Evolutionary conservation across 2,797 vertebrate species (phyloP), one percentile per base, ranked within the genome.

Genomic region (Myotis daubentonii): DNA sequence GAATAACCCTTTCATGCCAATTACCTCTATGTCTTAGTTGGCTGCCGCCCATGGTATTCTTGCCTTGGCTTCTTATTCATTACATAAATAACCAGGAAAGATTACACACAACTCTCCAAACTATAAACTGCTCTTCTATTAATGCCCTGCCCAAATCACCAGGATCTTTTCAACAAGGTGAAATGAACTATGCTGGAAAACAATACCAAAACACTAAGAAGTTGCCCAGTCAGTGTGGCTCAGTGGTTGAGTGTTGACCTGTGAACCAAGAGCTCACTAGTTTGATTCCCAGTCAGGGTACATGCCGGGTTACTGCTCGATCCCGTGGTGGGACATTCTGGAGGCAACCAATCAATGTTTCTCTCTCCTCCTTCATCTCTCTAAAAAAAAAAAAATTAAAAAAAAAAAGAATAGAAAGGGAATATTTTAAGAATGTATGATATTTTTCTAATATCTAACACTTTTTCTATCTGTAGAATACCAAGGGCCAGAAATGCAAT

Each of bases 401-500:
- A 23, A 22, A 19, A 53, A 55, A 55, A 80, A 53, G 22, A 82
- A 47, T 6, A 81, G 11, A 74, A 51, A 6, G 2, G 49, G 4
- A 70, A 38, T 49, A 72, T 20, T 82, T 82, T 83, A 38, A 93
- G 81, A 76, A 7, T 30, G 53, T 22, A 2, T 6, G 8, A 10
- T 19, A 66, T 38, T 91, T 91, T 87, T 51, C 55, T 83, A 86
- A 9, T 22, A 82, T 62, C 33, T 74, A 88, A n/a, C 75, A 90
- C 36, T 12, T 87, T 89, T 93, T 82, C 28, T 92, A 84, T 62
- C 85, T 90, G 16, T 68, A 49, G 8, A 82, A 5, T 71, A 93
- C 16, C 17, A 93, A 87, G 5, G 93, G 33, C 25, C 33, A 95
- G 41, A 15, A 89, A 93, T 41, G 4, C 30, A 84, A 44, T 80